Conservation (phyloP, 2,113 vertebrate genomes). For the Hyaena hyaena region DNA sequence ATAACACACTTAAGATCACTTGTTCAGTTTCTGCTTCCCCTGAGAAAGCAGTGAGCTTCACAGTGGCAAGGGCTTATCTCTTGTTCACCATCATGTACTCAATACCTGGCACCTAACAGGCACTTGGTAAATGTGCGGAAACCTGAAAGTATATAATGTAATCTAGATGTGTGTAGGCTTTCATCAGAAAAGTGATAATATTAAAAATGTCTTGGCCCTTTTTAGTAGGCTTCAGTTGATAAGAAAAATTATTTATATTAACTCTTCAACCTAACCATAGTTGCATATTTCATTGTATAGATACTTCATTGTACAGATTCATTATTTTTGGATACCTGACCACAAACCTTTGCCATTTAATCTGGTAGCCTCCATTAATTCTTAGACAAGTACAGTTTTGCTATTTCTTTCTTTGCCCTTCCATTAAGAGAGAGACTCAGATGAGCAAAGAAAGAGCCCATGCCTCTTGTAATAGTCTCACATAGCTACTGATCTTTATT, state of each 20-base stretch:
- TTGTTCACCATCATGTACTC: background rate
- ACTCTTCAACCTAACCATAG: background rate
- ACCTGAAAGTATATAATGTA: background rate
- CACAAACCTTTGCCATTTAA: constrained; percentile 42
- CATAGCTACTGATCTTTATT: background rate
- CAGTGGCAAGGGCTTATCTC: background rate
- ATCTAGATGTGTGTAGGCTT: background rate
- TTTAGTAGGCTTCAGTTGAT: constrained; percentile 11
- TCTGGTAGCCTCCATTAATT: background rate
- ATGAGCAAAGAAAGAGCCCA: background rate
- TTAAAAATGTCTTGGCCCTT: constrained; percentile 44
- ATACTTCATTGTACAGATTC: background rate
- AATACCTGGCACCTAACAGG: background rate
- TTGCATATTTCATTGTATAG: background rate
- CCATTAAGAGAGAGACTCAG: no score
- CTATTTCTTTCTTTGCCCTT: background rate
- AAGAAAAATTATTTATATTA: constrained; percentile 46
- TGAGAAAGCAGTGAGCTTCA: background rate
- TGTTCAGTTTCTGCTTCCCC: background rate
- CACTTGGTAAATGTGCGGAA: background rate
- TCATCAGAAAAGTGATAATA: constrained; percentile 3
- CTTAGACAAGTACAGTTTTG: background rate
- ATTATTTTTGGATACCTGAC: constrained; percentile 5
- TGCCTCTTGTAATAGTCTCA: background rate
- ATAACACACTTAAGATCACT: background rate